Percentiles rank a stretch among this genome's conserved stretches.
Conservation (phyloP, 2,113 vertebrate genomes). For the Perognathus longimembris region DNA sequence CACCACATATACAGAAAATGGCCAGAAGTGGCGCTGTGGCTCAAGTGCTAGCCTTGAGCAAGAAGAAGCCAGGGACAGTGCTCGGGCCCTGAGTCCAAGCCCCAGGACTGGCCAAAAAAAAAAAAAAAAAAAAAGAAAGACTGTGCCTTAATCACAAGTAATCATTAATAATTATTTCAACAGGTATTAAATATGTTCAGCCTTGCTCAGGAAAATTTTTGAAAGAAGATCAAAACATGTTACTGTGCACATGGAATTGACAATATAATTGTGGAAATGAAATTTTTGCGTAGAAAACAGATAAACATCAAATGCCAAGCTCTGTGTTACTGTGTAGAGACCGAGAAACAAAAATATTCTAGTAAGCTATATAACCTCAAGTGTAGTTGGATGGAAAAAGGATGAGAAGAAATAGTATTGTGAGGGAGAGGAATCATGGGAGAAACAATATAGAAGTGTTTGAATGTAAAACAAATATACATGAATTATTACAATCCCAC, state of each 20-base stretch:
- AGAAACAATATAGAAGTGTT: neutral
- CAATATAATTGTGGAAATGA: conserved; percentile 26
- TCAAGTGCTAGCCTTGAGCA: no score
- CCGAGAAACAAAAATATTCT: conserved; percentile 1
- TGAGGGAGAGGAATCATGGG: neutral
- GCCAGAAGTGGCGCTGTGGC: no score
- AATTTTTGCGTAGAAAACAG: conserved; percentile 45
- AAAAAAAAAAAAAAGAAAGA: no score
- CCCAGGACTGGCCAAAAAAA: no score
- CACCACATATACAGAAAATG: no score
- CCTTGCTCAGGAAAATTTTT: neutral
- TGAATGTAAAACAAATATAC: neutral
- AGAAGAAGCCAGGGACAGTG: no score
- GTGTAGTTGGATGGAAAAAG: neutral
- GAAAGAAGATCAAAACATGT: conserved; percentile 14
- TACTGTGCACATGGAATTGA: neutral
- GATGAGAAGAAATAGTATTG: conserved; percentile 10
- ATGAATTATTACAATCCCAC: neutral
- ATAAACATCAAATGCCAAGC: conserved; percentile 19
- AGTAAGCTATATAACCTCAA: neutral
- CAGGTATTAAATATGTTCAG: neutral
- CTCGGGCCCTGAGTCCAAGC: no score
- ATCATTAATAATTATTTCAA: conserved; percentile 22
- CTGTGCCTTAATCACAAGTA: conserved; percentile 2
- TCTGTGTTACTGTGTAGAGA: neutral